phyloP scores from a whole-genome alignment of 2,797 vertebrate genomes.

The Neoniphon sammara region DNA sequence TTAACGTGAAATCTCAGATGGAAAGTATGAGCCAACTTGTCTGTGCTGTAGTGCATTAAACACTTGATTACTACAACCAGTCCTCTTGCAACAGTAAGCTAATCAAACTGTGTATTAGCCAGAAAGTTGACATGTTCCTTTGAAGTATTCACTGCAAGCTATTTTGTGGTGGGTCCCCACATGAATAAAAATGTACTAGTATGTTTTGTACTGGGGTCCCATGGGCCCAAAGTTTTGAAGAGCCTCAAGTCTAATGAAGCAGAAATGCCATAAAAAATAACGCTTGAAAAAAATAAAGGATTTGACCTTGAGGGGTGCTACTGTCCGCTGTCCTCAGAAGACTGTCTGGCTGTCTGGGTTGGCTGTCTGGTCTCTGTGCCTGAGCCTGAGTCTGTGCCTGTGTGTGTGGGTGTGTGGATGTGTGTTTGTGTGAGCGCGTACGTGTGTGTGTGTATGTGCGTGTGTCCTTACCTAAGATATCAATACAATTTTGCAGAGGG shows the following conservation, averaged over 20 bases:
- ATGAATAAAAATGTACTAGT: not conserved
- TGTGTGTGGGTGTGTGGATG: not conserved
- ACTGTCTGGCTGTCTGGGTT: constrained; percentile 49
- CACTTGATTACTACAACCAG: no score
- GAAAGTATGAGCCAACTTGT: no score
- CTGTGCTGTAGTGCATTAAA: not conserved
- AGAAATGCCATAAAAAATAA: constrained; percentile 49
- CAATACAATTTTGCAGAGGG: not conserved
- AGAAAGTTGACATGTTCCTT: constrained; percentile 8
- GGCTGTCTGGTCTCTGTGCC: not conserved
- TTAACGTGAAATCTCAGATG: no score
- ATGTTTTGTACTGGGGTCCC: constrained; percentile 28
- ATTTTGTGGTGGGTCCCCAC: constrained; percentile 19
- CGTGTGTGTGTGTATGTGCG: not conserved
- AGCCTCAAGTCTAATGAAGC: constrained; percentile 48
- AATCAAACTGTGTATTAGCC: no score
- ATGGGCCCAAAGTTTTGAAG: constrained; percentile 27
- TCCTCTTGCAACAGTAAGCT: no score
- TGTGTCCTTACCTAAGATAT: not conserved
- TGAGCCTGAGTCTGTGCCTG: not conserved
- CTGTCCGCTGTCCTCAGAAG: constrained; percentile 51
- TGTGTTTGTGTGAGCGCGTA: not conserved
- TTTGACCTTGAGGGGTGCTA: constrained; percentile 58
- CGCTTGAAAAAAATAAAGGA: constrained; percentile 31
- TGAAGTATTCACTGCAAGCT: not conserved